Evolutionary conservation across 2,888 invertebrate genomes (phyloP), one percentile per base, ranked within the genome.

Genomic region (Hermodice carunculata): DNA sequence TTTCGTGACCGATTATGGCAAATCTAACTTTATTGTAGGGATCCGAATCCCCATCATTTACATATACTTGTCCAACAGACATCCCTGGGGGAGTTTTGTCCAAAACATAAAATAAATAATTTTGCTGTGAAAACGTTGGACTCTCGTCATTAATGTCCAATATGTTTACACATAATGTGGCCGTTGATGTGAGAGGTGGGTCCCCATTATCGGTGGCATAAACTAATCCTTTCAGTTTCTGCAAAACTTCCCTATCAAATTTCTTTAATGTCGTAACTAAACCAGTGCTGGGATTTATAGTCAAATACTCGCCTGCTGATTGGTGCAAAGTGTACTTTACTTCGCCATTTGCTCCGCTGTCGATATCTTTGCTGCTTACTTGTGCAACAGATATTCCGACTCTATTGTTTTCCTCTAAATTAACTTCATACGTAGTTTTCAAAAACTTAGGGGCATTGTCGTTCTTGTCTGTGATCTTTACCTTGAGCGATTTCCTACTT

Each of bases 371-470:
- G 24, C 26, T 28, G 0, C 11, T 22, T 46, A 46, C 46, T 17
- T 46, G 46, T 24, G 28, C 28, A 46, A 46, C 28, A 28, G 28
- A 46, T 46, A 28, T 28, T 46, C 46, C 46, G 14, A 28, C 26
- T 26, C 14, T 28, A 28, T 46, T 46, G 17, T 46, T 46, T 46
- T 46, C 46, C 22, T 26, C 26, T 22, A 46, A 24, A 46, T n/a
- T 46, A 26, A 28, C 28, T 11, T 26, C 46, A 19, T 46, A 46
- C 1, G 46, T 46, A 11, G 46, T 8, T 28, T 46, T 14, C 28
- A 28, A 14, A 46, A 46, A 46, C 46, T 46, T 46, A 19, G 46
- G 46, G 46, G 46, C 46, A 19, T 46, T 46, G 22, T 46, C 46
- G 22, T 46, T 46, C 28, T 22, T 46, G 28, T 46, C 46, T 26